phyloP scores from a whole-genome alignment of 2,797 vertebrate species.

The Sphaeramia orbicularis region DNA sequence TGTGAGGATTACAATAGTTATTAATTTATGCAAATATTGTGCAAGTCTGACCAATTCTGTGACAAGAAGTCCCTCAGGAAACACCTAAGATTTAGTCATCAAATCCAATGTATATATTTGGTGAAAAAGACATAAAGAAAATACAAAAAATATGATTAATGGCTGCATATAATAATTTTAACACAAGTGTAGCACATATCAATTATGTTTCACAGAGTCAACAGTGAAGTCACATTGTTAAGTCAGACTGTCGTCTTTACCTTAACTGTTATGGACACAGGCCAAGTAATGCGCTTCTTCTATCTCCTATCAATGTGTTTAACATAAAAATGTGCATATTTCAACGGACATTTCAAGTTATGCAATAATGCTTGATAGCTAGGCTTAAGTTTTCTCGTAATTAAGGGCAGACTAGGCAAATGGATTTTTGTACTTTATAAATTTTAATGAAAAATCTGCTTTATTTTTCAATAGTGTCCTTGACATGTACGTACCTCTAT shows the following conservation, averaged over 20 bases:
- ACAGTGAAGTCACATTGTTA: neutral
- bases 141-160: neutral
- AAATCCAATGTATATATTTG: neutral
- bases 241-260: neutral
- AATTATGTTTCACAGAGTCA: neutral
- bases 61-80: neutral
- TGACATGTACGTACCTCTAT: too few relatives aligned
- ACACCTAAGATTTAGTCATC: neutral
- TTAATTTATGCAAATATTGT: neutral
- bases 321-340: too few relatives aligned
- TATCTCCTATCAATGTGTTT: too few relatives aligned
- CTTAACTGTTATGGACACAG: neutral
- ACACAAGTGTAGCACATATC: constrained; percentile 5
- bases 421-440: too few relatives aligned
- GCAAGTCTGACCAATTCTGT: neutral
- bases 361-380: too few relatives aligned
- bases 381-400: too few relatives aligned
- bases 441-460: too few relatives aligned
- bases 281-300: neutral
- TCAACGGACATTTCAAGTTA: too few relatives aligned
- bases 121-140: neutral
- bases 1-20: neutral
- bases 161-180: constrained; percentile 1
- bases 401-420: too few relatives aligned
- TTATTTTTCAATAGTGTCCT: too few relatives aligned